Conservation (phyloP, 2,113 vertebrate species). For the Pedionomus torquatus region DNA sequence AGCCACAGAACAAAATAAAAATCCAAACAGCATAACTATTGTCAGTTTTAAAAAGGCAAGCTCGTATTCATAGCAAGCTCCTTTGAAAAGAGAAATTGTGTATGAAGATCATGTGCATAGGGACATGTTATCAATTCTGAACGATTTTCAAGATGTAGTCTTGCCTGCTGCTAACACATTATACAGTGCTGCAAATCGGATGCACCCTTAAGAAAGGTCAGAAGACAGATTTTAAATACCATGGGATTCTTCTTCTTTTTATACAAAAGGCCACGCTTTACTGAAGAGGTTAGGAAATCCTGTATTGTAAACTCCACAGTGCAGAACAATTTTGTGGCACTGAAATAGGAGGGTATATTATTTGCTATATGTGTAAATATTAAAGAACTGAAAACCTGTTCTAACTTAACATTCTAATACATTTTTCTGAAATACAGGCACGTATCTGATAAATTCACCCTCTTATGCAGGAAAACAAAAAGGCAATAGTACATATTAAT, state of each 20-base stretch:
- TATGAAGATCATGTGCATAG: constrained; percentile 21
- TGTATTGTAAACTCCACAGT: not conserved
- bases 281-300: constrained; percentile 56
- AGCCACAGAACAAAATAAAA: not conserved
- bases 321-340: constrained; percentile 15
- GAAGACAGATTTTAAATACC: constrained; percentile 58
- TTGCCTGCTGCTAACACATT: constrained; percentile 44
- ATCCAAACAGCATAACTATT: not conserved
- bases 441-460: not conserved
- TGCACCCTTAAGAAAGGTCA: constrained; percentile 58
- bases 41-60: constrained; percentile 33
- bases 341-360: not conserved
- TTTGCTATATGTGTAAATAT: constrained; percentile 7
- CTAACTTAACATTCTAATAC: not conserved
- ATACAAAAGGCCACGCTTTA: constrained; percentile 47
- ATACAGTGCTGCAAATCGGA: constrained; percentile 9
- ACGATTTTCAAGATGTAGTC: constrained; percentile 10
- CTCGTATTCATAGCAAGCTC: not conserved
- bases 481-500: not conserved
- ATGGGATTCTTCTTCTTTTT: constrained; percentile 36
- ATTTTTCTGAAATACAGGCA: not conserved
- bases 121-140: constrained; percentile 37
- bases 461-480: not conserved
- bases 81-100: constrained; percentile 29
- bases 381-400: constrained; percentile 14